A percentile compares a stretch with the other conserved stretches of the same genome.
Conservation (phyloP, 2,113 vertebrate genomes). For the Scartelaos histophorus region DNA sequence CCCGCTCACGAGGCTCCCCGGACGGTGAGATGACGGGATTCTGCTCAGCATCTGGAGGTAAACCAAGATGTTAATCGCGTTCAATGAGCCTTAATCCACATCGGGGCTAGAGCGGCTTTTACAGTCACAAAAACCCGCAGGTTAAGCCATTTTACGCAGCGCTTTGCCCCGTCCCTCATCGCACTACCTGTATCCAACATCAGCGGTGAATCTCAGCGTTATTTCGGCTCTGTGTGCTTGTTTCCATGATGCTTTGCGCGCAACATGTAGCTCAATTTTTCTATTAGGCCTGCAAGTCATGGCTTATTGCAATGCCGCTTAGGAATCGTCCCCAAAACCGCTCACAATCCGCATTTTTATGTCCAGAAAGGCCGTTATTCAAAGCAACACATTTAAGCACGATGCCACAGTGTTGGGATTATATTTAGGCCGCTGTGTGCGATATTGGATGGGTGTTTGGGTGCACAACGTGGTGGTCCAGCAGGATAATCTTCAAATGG, state of each 20-base stretch:
- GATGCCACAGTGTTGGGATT: background rate
- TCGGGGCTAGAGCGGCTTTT: background rate
- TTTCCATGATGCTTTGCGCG: background rate
- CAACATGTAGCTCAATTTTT: constrained; percentile 1
- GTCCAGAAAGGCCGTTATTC: background rate
- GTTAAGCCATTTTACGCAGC: background rate
- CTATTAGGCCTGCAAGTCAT: background rate
- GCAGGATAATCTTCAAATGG: background rate
- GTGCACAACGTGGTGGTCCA: background rate
- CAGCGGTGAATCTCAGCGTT: background rate
- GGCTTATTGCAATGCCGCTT: background rate
- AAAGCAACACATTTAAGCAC: background rate
- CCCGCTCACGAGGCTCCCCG: background rate
- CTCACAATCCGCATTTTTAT: background rate
- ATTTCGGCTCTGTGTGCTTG: background rate
- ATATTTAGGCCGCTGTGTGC: background rate
- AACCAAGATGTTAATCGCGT: background rate
- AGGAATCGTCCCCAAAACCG: background rate
- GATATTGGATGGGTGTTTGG: background rate
- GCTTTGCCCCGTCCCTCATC: background rate
- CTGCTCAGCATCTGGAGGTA: constrained; percentile 6
- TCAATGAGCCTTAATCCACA: background rate
- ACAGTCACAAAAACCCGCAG: background rate
- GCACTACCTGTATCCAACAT: background rate
- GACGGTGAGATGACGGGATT: background rate